Conservation (phyloP, 2,888 invertebrate genomes). For the Palloptera scutellata region DNA sequence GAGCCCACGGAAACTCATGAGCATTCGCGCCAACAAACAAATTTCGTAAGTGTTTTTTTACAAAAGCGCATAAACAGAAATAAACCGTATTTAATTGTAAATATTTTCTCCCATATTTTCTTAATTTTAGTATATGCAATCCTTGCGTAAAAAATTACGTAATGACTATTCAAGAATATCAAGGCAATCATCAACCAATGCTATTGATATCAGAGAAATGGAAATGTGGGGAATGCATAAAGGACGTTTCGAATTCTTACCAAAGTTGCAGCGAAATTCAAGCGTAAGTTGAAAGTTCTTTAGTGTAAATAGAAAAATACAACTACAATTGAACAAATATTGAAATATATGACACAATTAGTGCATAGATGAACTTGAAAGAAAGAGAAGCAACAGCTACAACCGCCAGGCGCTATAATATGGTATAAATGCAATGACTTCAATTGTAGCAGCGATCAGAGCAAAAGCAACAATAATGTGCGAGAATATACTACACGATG, state of each 20-base stretch:
- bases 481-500: background rate
- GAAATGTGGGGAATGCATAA: conserved; percentile 43
- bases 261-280: conserved; percentile 46
- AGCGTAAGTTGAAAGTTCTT: conserved; percentile 47
- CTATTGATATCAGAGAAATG: conserved; percentile 47
- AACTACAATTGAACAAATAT: background rate
- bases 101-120: background rate
- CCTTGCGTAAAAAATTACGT: conserved; percentile 37
- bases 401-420: background rate
- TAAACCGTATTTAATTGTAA: no score
- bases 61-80: no score
- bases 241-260: conserved; percentile 53
- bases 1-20: conserved; percentile 19
- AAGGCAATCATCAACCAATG: conserved; percentile 13
- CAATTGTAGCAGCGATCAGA: no score
- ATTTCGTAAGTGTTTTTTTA: no score
- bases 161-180: conserved; percentile 38
- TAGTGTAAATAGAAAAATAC: conserved; percentile 2
- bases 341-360: background rate
- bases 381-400: background rate
- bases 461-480: background rate
- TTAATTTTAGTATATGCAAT: conserved; percentile 40
- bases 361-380: background rate
- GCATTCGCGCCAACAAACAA: background rate
- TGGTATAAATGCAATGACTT: no score